Evolutionary conservation across 23 tunicate species (phyloP).

Genomic region (Ascidia mentula): DNA sequence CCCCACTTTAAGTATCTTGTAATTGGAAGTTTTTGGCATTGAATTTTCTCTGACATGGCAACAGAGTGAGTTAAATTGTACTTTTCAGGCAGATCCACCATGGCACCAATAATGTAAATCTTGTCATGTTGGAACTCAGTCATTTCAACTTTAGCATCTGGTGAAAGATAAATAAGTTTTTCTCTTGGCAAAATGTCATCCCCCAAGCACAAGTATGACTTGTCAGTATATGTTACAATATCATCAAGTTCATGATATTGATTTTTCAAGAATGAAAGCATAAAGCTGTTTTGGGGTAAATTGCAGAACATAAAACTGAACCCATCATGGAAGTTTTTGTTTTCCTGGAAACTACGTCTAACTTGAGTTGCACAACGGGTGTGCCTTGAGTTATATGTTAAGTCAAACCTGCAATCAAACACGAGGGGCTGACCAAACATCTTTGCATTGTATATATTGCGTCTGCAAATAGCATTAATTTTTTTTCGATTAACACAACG

Average conservation of each 20-base stretch:
- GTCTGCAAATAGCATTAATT: not conserved
- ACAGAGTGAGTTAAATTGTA: slow-evolving; percentile 16
- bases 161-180: slow-evolving; percentile 54
- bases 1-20: slow-evolving; percentile 59
- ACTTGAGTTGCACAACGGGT: not conserved
- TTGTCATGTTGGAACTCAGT: slow-evolving; percentile 32
- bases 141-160: slow-evolving; percentile 51
- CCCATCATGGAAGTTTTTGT: not conserved
- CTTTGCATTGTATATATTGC: not conserved
- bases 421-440: not conserved
- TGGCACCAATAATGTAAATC: slow-evolving; percentile 57
- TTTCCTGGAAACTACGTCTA: not conserved
- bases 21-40: slow-evolving; percentile 26
- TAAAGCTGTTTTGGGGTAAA: not conserved
- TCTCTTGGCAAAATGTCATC: slow-evolving; percentile 14
- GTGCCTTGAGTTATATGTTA: not conserved
- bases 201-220: not conserved
- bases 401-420: not conserved
- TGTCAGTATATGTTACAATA: not conserved
- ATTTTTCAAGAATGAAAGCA: not conserved
- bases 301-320: not conserved
- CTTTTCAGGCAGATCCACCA: slow-evolving; percentile 31
- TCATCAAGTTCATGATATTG: not conserved
- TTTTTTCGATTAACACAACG: too few relatives aligned
- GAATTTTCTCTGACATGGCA: slow-evolving; percentile 12